Evolutionary conservation across 2,113 vertebrate species (phyloP).

Genomic region (Microtus richardsoni): DNA sequence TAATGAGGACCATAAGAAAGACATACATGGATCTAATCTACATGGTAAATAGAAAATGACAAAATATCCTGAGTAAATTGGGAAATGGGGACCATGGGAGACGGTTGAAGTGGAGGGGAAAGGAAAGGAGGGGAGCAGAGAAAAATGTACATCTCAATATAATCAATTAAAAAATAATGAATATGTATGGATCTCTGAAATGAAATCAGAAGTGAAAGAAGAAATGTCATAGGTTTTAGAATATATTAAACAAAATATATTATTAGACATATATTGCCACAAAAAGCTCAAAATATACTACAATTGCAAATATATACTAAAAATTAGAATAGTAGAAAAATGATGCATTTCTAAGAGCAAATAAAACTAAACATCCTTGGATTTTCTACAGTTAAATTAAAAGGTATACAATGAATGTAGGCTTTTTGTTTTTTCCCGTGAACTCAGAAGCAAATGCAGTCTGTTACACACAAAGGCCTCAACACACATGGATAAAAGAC

Average conservation of each 20-base stretch:
- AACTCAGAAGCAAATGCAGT: background rate
- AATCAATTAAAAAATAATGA: no score
- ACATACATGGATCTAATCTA: no score
- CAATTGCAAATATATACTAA: background rate
- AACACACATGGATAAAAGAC: background rate
- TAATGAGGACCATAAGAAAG: no score
- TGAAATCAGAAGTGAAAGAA: background rate
- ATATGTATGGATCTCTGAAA: background rate
- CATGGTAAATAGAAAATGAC: no score
- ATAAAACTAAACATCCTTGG: background rate
- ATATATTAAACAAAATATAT: no score
- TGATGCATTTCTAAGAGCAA: background rate
- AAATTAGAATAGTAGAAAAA: background rate
- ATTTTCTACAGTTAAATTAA: background rate
- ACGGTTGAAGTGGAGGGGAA: no score
- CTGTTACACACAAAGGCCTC: background rate
- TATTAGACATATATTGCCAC: background rate
- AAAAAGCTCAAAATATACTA: background rate
- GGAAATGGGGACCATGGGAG: no score
- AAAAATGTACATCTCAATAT: no score
- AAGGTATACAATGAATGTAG: background rate
- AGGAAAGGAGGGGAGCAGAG: no score
- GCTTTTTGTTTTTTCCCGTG: background rate
- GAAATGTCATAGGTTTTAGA: background rate
- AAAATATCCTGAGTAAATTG: no score